These are phyloP conservation scores for Callopanchax toddi DNA, from an alignment of 2,113 vertebrate genomes.

Conservation along the genomic window DNA sequence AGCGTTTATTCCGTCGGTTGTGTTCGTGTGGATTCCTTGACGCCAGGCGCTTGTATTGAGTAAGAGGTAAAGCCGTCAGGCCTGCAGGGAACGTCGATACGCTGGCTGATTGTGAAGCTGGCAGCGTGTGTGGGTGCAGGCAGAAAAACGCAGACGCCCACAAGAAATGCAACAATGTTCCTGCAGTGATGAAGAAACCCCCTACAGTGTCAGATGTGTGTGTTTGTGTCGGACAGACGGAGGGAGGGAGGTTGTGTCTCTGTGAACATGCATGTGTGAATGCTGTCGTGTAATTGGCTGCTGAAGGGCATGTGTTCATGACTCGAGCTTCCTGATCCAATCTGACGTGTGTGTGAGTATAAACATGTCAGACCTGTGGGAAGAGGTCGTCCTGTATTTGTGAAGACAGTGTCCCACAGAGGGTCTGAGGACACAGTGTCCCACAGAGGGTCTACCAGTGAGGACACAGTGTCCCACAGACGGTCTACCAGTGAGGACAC, in stretches of 20 bases:
- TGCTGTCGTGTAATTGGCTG: conserved; percentile 32
- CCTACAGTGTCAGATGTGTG: background rate
- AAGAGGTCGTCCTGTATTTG: background rate
- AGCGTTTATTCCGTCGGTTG: conserved; percentile 62
- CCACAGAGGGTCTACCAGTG: background rate
- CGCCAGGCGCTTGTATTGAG: conserved; percentile 36
- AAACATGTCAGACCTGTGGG: background rate
- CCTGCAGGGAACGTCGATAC: conserved; percentile 25
- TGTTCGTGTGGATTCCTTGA: too few species aligned
- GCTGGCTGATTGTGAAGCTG: conserved; percentile 32
- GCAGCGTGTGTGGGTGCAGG: conserved; percentile 31
- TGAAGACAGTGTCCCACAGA: conserved; percentile 26
- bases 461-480: too few species aligned
- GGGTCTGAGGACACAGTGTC: background rate
- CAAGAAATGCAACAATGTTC: conserved; percentile 18
- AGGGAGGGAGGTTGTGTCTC: conserved; percentile 1
- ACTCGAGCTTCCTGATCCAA: conserved; percentile 39
- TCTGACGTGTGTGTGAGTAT: conserved; percentile 36
- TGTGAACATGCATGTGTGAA: conserved; percentile 27
- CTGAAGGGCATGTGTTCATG: conserved; percentile 45
- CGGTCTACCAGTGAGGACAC: too few species aligned
- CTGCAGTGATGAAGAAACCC: conserved; percentile 21
- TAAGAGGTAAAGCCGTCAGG: conserved; percentile 53
- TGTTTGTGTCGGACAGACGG: background rate
- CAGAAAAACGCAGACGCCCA: conserved; percentile 35